phyloP scores from a whole-genome alignment of 2,888 invertebrate genomes.

The Agriopis leucophaearia region DNA sequence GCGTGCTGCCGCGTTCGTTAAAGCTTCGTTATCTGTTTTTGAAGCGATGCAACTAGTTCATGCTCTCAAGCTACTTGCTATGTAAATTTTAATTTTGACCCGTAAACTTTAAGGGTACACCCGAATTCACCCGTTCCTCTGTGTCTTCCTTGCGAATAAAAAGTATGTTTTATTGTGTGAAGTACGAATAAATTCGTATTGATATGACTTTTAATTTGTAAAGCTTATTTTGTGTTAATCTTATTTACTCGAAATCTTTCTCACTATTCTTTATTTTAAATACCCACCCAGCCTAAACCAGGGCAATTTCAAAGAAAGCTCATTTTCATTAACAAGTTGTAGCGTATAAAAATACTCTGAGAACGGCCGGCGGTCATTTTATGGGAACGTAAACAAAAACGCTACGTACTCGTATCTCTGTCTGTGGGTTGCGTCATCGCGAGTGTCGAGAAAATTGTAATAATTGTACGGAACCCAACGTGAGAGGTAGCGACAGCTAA shows the following conservation, averaged over 20 bases:
- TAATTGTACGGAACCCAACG: conserved; percentile 47
- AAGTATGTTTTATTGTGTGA: neutral
- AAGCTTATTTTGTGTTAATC: neutral
- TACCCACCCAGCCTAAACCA: neutral
- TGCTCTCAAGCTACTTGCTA: conserved; percentile 42
- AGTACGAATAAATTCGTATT: neutral
- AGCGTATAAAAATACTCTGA: conserved; percentile 57
- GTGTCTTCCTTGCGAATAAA: neutral
- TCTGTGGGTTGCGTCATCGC: conserved; percentile 73
- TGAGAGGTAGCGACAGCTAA: conserved; percentile 43
- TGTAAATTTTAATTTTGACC: conserved; percentile 33
- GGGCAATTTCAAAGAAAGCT: conserved; percentile 17
- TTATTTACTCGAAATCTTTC: neutral
- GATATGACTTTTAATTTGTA: neutral
- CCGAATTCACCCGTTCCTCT: neutral
- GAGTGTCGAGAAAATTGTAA: conserved; percentile 70
- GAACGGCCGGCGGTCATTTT: conserved; percentile 65
- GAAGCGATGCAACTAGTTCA: conserved; percentile 56
- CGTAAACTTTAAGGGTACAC: conserved; percentile 13
- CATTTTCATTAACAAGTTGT: conserved; percentile 49
- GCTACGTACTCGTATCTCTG: conserved; percentile 52
- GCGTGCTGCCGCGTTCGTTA: conserved; percentile 64
- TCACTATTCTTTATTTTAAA: conserved; percentile 11
- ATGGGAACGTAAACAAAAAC: conserved; percentile 64
- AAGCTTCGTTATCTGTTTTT: conserved; percentile 56